phyloP scores from a whole-genome alignment of 2,797 vertebrate genomes.

The Alcedo quadribrachys region DNA sequence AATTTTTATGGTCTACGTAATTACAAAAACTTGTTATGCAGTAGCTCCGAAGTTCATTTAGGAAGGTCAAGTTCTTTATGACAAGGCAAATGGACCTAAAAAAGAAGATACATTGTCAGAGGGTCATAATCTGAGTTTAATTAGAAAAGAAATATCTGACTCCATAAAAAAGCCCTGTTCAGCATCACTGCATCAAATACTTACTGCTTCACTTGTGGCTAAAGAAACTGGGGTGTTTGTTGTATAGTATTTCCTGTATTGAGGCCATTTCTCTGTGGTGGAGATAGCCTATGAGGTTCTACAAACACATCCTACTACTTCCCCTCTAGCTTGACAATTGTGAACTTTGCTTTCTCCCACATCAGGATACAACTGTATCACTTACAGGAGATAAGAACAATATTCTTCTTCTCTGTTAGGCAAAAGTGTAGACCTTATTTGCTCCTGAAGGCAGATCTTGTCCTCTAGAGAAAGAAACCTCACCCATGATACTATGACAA shows the following conservation, averaged over 20 bases:
- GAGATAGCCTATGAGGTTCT: not conserved
- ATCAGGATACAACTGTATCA: not conserved
- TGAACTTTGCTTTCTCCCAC: not conserved
- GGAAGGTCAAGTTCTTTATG: not conserved
- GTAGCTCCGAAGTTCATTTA: not conserved
- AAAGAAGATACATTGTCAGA: not conserved
- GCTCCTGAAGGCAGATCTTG: not conserved
- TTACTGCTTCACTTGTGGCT: not conserved
- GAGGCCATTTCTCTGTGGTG: not conserved
- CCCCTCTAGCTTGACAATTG: not conserved
- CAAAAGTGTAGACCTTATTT: not conserved
- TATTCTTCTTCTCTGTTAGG: not conserved
- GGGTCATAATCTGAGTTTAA: not conserved
- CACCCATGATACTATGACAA: not conserved
- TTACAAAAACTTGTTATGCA: not conserved
- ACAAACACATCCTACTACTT: not conserved
- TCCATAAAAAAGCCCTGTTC: not conserved
- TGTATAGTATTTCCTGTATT: not conserved
- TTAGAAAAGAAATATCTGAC: not conserved
- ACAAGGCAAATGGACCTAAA: not conserved
- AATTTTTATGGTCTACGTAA: constrained; percentile 1
- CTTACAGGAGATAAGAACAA: not conserved
- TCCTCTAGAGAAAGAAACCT: not conserved
- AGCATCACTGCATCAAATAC: not conserved
- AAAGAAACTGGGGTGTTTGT: not conserved